phyloP scores from a whole-genome alignment of 1,140 invertebrate species.

The Formica exsecta region DNA sequence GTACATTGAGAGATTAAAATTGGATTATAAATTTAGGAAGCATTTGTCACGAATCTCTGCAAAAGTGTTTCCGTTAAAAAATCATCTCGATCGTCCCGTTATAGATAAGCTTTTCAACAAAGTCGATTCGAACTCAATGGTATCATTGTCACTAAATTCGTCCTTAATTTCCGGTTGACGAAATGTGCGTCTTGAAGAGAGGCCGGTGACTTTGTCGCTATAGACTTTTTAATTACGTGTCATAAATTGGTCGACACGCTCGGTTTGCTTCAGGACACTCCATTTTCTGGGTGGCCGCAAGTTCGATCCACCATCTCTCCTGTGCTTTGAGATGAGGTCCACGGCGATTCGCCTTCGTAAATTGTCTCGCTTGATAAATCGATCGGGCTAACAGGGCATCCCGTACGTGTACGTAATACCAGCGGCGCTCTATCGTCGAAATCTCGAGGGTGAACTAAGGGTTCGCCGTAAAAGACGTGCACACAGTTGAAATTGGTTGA shows the following conservation, averaged over 20 bases:
- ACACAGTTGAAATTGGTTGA: conserved; percentile 32
- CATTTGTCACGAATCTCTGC: neutral
- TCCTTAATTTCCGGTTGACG: conserved; percentile 74
- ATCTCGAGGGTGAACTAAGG: conserved; percentile 39
- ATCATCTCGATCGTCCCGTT: neutral
- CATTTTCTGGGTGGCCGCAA: conserved; percentile 83
- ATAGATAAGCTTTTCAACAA: neutral
- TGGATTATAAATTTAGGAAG: neutral
- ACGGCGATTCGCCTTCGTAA: conserved; percentile 76
- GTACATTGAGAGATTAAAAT: neutral
- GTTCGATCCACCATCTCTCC: conserved; percentile 80
- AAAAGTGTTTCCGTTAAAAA: neutral
- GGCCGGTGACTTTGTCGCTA: conserved; percentile 60
- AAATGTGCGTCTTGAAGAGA: conserved; percentile 74
- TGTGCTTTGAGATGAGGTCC: conserved; percentile 73
- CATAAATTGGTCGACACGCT: conserved; percentile 84
- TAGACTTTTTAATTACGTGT: conserved; percentile 84
- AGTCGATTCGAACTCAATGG: neutral
- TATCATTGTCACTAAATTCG: neutral
- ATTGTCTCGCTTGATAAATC: conserved; percentile 83
- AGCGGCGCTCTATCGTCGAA: conserved; percentile 21
- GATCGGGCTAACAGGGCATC: conserved; percentile 71
- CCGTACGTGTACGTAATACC: conserved; percentile 63
- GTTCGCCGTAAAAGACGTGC: conserved; percentile 25
- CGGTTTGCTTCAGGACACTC: conserved; percentile 82